Base-by-base conservation (phyloP, 2,888 invertebrate species). In the Stenodema calcarata region DNA sequence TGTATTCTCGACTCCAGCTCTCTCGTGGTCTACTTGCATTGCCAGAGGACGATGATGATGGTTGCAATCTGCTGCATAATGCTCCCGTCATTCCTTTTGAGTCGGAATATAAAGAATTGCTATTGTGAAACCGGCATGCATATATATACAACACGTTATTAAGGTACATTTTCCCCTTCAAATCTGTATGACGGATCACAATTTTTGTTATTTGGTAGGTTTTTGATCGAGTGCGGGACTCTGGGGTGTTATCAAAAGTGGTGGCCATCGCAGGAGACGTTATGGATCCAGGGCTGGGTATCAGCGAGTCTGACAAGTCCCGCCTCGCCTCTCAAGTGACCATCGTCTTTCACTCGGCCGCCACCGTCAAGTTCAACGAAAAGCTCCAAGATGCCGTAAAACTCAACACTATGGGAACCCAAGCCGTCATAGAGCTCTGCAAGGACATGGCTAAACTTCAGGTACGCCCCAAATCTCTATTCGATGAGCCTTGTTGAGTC, bases 311-410 rank as follows among this genome's bases (percentile, higher is more conserved):
- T 18, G 91, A 92, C 85, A 92, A 92, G 87, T 88, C 90, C 27
- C 89, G 90, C 16, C 89, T 91, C 7, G 87, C 87, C 9, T 90
- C 92, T 9, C 91, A 92, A 41, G 92, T 93, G 23, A 90, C 92
- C 54, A 91, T 94, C 50, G 93, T 94, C 14, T 93, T 94, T 90
- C 94, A 94, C 90, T 93, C 93, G 80, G 94, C 94, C 1, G 94
- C 94, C 30, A 94, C 94, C 0, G 92, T 94, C 82, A 91, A 92
- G 88, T 94, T 94, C 90, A 93, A 94, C 90, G 94, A 94, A 89
- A 92, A 91, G 7, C 91, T 94, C 35, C 91, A 92, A 91, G 90
- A 92, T 16, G 93, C 94, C 0, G 91, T 93, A 47, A 91, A 92
- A 86, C 92, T 94, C 91, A 94, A 94, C 91, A 92, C 94, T 0